Evolutionary conservation across 2,888 invertebrate genomes (phyloP).

Genomic region (Osmoderma eremita): DNA sequence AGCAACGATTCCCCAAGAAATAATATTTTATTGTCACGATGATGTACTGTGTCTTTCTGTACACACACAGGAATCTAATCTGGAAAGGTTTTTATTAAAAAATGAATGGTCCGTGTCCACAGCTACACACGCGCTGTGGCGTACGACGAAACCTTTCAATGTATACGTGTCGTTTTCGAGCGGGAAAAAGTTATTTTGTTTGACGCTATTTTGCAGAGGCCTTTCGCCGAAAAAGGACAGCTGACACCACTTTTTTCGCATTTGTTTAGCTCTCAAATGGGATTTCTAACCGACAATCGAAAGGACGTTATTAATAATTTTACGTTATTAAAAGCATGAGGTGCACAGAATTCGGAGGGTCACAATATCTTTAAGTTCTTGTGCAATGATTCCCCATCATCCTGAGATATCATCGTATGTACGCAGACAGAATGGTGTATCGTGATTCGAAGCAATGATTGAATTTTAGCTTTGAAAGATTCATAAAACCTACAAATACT

Average conservation of each 20-base stretch:
- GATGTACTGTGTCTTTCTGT: slow-evolving; percentile 52
- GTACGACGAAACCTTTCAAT: not conserved
- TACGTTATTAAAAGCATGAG: not conserved
- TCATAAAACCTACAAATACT: too few relatives aligned
- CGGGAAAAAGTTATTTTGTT: slow-evolving; percentile 36
- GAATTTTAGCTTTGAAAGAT: too few relatives aligned
- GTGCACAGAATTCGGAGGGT: not conserved
- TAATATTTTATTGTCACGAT: slow-evolving; percentile 59
- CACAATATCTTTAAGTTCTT: too few relatives aligned
- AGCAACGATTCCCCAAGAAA: slow-evolving; percentile 46
- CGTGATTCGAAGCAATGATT: too few relatives aligned
- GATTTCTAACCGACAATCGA: slow-evolving; percentile 8
- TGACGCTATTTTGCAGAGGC: slow-evolving; percentile 33
- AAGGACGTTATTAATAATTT: not conserved
- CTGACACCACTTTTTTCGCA: slow-evolving; percentile 27
- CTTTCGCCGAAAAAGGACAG: slow-evolving; percentile 17
- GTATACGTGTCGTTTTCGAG: slow-evolving; percentile 21
- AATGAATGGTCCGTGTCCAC: slow-evolving; percentile 36
- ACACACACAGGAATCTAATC: slow-evolving; percentile 52
- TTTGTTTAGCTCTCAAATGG: not conserved
- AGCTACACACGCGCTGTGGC: not conserved
- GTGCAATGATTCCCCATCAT: too few relatives aligned
- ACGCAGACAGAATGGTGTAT: too few relatives aligned
- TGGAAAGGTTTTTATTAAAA: slow-evolving; percentile 55
- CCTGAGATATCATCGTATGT: too few relatives aligned